Evolutionary conservation across 2,888 invertebrate species (phyloP).

Genomic region (Neuroscelio doddi): DNA sequence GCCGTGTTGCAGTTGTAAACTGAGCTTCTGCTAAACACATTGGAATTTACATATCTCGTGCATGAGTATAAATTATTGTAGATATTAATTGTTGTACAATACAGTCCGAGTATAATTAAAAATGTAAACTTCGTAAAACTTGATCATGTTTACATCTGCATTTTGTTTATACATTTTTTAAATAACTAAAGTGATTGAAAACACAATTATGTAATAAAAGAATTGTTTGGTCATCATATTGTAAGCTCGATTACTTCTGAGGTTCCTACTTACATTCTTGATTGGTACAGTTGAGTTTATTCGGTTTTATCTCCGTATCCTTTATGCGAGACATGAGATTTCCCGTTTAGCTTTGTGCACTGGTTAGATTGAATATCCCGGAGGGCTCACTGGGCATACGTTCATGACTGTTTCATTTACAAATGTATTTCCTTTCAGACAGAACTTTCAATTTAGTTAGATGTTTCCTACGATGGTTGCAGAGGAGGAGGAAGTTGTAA

Average conservation of each 20-base stretch:
- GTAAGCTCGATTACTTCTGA: slow-evolving; percentile 35
- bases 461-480: slow-evolving; percentile 58
- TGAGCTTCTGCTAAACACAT: slow-evolving; percentile 37
- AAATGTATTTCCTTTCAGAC: slow-evolving; percentile 69
- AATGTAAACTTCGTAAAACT: no score
- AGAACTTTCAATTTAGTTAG: slow-evolving; percentile 69
- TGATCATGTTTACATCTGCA: no score
- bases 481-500: slow-evolving; percentile 25
- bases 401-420: slow-evolving; percentile 70
- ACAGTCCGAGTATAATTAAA: no score
- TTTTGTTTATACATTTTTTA: no score
- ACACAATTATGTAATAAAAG: slow-evolving; percentile 25
- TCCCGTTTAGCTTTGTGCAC: slow-evolving; percentile 64
- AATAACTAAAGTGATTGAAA: slow-evolving; percentile 31
- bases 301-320: slow-evolving; percentile 65
- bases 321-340: slow-evolving; percentile 65
- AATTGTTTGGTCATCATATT: slow-evolving; percentile 30
- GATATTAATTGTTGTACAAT: no score
- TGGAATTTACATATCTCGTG: slow-evolving; percentile 42
- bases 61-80: slow-evolving; percentile 33
- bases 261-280: slow-evolving; percentile 39
- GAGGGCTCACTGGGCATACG: slow-evolving; percentile 62
- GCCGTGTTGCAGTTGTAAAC: slow-evolving; percentile 48
- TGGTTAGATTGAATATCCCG: slow-evolving; percentile 65
- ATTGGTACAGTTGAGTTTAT: slow-evolving; percentile 49